phyloP scores from a whole-genome alignment of 2,113 vertebrate genomes.

The Barbus barbus region DNA sequence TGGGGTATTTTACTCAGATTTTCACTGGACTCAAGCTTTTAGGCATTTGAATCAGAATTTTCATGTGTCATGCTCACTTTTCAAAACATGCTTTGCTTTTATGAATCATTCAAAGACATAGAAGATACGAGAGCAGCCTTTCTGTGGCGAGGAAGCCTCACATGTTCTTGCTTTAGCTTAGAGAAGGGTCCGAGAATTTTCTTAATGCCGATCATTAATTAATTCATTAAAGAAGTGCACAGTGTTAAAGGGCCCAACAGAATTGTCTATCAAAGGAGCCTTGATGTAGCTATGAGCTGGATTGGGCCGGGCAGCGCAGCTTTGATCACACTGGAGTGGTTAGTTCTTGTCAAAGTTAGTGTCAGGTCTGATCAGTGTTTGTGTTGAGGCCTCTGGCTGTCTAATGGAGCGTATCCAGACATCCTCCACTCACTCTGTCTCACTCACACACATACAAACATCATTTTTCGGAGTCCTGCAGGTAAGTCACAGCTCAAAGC shows the following conservation, averaged over 20 bases:
- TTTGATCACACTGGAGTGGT: conserved; percentile 26
- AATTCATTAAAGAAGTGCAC: conserved; percentile 2
- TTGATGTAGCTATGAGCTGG: conserved; percentile 21
- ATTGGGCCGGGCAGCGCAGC: background rate
- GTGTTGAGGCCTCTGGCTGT: conserved; percentile 32
- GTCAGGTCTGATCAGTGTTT: conserved; percentile 43
- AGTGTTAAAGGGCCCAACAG: conserved; percentile 12
- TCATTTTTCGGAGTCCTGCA: conserved; percentile 14
- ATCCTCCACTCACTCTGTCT: conserved; percentile 5
- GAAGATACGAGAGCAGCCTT: background rate
- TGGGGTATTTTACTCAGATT: background rate
- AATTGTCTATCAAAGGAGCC: conserved; percentile 21
- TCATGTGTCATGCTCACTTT: background rate
- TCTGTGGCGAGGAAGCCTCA: background rate
- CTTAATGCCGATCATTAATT: conserved; percentile 6
- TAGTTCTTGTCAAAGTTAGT: conserved; percentile 35
- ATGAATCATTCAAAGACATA: background rate
- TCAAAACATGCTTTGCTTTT: background rate
- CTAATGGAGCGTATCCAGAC: conserved; percentile 21
- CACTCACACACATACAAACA: conserved; percentile 4
- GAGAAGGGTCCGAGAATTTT: background rate
- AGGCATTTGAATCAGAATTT: background rate
- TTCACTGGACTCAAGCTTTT: background rate
- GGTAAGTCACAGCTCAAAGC: background rate
- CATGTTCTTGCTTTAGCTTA: background rate